Percentiles rank a stretch among this genome's conserved stretches.
These are phyloP conservation scores for Himalopsyche anomala DNA, from an alignment of 2,888 invertebrate genomes.

Conservation along the genomic window DNA sequence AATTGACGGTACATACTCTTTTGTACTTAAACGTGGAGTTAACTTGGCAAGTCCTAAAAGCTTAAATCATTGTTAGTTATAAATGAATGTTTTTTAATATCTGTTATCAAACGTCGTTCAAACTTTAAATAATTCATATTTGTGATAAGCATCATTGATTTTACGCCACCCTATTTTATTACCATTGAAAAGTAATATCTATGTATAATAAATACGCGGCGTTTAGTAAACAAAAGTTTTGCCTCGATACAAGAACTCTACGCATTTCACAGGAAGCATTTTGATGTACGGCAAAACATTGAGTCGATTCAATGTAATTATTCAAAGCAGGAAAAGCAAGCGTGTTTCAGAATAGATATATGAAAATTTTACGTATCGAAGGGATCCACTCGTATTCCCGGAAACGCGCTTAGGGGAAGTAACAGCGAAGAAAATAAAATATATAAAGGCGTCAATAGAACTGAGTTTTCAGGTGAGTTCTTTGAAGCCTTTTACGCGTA, in stretches of 20 bases:
- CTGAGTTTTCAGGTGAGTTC: background rate
- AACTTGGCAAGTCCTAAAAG: too few species aligned
- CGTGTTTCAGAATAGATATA: slow-evolving; percentile 35
- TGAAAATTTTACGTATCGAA: slow-evolving; percentile 37
- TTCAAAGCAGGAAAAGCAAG: slow-evolving; percentile 40
- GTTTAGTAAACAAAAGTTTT: slow-evolving; percentile 1
- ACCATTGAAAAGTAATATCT: background rate
- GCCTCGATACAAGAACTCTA: background rate
- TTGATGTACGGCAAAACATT: slow-evolving; percentile 22
- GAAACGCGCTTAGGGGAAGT: background rate
- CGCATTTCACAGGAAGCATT: background rate
- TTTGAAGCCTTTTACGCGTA: background rate
- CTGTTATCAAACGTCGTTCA: background rate
- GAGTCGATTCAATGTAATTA: slow-evolving; percentile 36
- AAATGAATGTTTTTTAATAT: background rate
- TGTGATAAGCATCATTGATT: background rate
- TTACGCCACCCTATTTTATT: background rate
- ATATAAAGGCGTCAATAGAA: background rate
- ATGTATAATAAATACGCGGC: background rate
- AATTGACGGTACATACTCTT: too few species aligned
- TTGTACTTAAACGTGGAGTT: too few species aligned
- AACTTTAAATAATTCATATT: background rate
- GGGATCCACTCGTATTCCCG: background rate
- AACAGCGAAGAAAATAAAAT: slow-evolving; percentile 9
- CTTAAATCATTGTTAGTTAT: too few species aligned